Conservation (phyloP, 2,113 vertebrate species). For the Phyllostomus hastatus region DNA sequence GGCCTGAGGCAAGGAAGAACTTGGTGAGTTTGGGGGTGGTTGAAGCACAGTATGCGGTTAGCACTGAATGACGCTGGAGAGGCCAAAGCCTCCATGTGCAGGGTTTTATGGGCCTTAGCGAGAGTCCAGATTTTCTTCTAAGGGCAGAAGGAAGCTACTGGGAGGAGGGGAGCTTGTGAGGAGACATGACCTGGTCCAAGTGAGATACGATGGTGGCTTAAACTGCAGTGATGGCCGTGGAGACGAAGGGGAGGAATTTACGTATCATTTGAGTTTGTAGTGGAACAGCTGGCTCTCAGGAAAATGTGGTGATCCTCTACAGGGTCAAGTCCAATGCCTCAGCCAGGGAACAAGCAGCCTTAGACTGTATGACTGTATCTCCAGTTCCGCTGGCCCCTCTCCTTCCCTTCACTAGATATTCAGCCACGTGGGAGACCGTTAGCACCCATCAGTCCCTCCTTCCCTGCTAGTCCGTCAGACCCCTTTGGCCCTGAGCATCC, state of each 20-base stretch:
- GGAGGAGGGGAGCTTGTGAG: rapidly evolving
- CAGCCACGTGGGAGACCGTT: not conserved
- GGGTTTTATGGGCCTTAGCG: no score
- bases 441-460: not conserved
- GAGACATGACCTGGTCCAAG: not conserved
- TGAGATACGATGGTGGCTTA: not conserved
- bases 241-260: not conserved
- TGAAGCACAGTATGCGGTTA: no score
- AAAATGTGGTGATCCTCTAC: not conserved
- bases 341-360: not conserved
- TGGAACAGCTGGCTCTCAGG: not conserved
- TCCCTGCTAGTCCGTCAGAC: not conserved
- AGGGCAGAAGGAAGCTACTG: not conserved
- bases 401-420: not conserved
- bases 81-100: rapidly evolving
- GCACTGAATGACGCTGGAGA: not conserved
- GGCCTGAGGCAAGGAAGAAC: no score
- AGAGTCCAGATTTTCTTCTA: not conserved
- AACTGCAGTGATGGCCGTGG: not conserved
- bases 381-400: not conserved
- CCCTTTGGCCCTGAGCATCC: no score
- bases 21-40: not conserved
- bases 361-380: not conserved
- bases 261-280: not conserved
- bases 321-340: not conserved